Evolutionary conservation across 2,797 vertebrate species (phyloP).

Genomic region (Rhodeus uyekii): DNA sequence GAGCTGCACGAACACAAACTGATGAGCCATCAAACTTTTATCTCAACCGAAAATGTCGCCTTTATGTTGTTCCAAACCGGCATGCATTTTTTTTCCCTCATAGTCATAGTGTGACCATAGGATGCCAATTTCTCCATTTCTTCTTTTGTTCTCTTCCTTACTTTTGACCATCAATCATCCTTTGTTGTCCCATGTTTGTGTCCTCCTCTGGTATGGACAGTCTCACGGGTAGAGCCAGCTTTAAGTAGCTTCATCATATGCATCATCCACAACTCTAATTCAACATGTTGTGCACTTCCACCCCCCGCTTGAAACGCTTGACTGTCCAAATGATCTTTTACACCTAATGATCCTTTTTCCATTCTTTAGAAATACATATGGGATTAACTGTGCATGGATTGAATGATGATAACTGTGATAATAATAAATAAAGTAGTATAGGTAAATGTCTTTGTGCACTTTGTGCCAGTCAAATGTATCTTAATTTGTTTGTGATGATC

Average conservation of each 20-base stretch:
- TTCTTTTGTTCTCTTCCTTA: background rate
- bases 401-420: background rate
- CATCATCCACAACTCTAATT: background rate
- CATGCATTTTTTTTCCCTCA: background rate
- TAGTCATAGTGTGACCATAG: background rate
- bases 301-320: background rate
- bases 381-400: background rate
- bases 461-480: background rate
- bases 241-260: conserved; percentile 46
- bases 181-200: conserved; percentile 39
- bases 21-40: background rate
- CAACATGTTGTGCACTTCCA: background rate
- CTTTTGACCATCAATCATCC: conserved; percentile 36
- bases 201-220: conserved; percentile 55
- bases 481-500: background rate
- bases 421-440: background rate
- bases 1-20: background rate
- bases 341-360: background rate
- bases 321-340: background rate
- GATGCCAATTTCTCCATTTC: background rate
- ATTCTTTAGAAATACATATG: background rate
- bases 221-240: conserved; percentile 68
- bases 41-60: background rate
- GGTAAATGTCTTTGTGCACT: background rate
- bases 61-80: background rate